Conservation (phyloP, 2,888 invertebrate genomes). For the Corbicula japonica region DNA sequence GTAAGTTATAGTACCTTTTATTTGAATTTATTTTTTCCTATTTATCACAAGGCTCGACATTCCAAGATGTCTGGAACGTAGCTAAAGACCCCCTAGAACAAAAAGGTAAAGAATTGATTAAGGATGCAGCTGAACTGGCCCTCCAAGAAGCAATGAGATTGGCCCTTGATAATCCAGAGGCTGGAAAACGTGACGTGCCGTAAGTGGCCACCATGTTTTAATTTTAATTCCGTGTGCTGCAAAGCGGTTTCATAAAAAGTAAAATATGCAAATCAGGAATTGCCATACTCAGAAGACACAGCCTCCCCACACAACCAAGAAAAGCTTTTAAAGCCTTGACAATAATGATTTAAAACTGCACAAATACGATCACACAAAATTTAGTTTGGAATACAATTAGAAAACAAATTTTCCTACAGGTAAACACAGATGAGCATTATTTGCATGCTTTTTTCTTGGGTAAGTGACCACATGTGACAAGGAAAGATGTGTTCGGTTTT, state of each 20-base stretch:
- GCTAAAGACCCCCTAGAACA: conserved; percentile 56
- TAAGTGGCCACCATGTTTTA: conserved; percentile 16
- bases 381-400: not conserved
- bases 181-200: conserved; percentile 57
- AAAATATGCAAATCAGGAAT: too few species aligned
- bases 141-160: conserved; percentile 47
- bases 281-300: too few species aligned
- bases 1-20: too few species aligned
- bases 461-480: too few species aligned
- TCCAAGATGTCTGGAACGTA: conserved; percentile 59
- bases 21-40: too few species aligned
- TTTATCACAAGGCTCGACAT: conserved; percentile 46
- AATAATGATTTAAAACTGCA: not conserved
- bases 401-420: too few species aligned
- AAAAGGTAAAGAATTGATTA: conserved; percentile 48
- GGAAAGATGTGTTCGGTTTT: too few species aligned
- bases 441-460: too few species aligned
- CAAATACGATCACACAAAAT: not conserved
- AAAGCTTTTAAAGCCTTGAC: not conserved
- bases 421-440: too few species aligned
- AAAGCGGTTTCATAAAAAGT: too few species aligned
- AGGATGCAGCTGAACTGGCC: conserved; percentile 46
- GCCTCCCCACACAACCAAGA: too few species aligned
- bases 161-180: conserved; percentile 51
- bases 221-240: not conserved